phyloP scores from a whole-genome alignment of 2,888 invertebrate genomes.

The Crepidodera aurea region DNA sequence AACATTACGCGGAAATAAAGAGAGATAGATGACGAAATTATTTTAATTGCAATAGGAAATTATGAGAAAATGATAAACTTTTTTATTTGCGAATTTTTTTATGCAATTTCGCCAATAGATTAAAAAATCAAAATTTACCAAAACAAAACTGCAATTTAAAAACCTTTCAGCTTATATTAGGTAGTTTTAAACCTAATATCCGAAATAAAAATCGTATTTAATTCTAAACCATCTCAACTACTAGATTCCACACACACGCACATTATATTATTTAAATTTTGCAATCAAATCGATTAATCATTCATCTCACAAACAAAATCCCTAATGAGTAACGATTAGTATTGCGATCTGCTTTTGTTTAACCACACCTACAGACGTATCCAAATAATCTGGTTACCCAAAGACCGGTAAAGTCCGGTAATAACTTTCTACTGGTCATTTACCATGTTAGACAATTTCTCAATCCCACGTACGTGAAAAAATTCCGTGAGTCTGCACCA shows the following conservation, averaged over 20 bases:
- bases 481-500: slow-evolving; percentile 10
- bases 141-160: too few species aligned
- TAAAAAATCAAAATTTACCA: too few species aligned
- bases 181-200: too few species aligned
- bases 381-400: slow-evolving; percentile 2
- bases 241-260: not conserved
- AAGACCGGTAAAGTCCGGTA: not conserved
- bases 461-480: slow-evolving; percentile 7
- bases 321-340: slow-evolving; percentile 2
- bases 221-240: too few species aligned
- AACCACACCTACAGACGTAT: not conserved
- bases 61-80: too few species aligned
- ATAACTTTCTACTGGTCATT: slow-evolving; percentile 10
- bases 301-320: not conserved
- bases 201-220: too few species aligned
- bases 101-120: too few species aligned
- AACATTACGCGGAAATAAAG: too few species aligned
- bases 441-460: not conserved
- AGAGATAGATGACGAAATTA: too few species aligned
- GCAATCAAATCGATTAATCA: not conserved
- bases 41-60: too few species aligned
- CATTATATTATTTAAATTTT: not conserved
- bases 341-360: not conserved
- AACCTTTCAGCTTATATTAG: too few species aligned
- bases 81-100: too few species aligned